These are phyloP conservation scores for Sipha flava DNA, from an alignment of 1,140 invertebrate genomes.

Conservation along the genomic window DNA sequence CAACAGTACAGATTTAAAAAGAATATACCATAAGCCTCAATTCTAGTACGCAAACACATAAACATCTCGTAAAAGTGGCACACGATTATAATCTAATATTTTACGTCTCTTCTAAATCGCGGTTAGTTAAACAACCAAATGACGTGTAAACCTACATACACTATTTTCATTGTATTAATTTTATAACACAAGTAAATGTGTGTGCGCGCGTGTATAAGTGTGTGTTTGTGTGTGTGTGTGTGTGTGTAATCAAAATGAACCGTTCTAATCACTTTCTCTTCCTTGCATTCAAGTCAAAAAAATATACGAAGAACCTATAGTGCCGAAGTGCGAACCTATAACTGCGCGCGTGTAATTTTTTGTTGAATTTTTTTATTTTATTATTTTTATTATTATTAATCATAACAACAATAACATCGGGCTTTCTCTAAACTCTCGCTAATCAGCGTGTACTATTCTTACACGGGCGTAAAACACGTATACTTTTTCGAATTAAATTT, in stretches of 20 bases:
- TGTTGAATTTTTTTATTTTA: neutral
- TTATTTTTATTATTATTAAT: neutral
- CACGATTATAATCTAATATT: no score
- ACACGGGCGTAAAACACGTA: neutral
- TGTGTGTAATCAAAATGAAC: neutral
- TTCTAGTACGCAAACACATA: no score
- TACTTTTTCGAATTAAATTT: neutral
- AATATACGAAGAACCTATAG: neutral
- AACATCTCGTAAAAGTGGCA: no score
- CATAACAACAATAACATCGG: neutral
- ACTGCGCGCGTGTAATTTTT: no score
- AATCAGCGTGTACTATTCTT: neutral
- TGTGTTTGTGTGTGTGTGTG: no score
- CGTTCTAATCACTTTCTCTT: conserved; percentile 1
- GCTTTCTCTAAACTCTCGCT: conserved; percentile 18
- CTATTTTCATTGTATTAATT: neutral
- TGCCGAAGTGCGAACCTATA: neutral
- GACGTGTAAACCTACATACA: no score
- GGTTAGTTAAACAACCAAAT: neutral
- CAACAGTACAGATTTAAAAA: no score
- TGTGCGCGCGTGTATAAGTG: no score
- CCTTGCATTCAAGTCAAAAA: neutral
- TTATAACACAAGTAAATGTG: no score
- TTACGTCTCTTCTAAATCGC: neutral
- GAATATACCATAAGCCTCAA: no score